Conservation (phyloP, 2,797 vertebrate genomes). For the Danio kyathit region DNA sequence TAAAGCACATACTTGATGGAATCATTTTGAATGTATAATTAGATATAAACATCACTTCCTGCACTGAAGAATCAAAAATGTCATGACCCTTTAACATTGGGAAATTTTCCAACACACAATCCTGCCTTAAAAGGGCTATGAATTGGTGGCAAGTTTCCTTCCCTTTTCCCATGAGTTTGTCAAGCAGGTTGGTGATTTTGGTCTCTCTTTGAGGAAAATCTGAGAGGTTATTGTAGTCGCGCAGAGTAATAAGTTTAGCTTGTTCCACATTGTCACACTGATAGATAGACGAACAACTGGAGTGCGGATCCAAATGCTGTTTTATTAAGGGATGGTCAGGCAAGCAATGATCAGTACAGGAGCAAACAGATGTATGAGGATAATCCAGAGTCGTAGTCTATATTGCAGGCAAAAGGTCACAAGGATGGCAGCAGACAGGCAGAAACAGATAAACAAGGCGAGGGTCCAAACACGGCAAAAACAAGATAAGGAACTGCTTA, state of each 20-base stretch:
- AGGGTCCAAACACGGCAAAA: too few species aligned
- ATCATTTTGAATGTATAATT: background rate
- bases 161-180: conserved; percentile 72
- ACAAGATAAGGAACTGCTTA: too few species aligned
- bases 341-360: too few species aligned
- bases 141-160: conserved; percentile 58
- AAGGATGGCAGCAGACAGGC: too few species aligned
- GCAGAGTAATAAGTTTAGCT: conserved; percentile 40
- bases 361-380: too few species aligned
- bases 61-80: background rate
- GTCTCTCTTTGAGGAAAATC: conserved; percentile 42
- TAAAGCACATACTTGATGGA: background rate
- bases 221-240: conserved; percentile 71
- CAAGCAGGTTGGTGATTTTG: conserved; percentile 65
- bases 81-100: conserved; percentile 7
- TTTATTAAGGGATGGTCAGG: too few species aligned
- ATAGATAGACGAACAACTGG: too few species aligned
- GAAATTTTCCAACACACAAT: background rate
- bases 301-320: too few species aligned
- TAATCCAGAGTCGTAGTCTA: too few species aligned
- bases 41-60: background rate
- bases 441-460: too few species aligned
- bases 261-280: too few species aligned
- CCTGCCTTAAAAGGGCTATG: conserved; percentile 5
- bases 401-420: too few species aligned